These are phyloP conservation scores for Rhodophaea formosa DNA, from an alignment of 2,888 invertebrate species.

Conservation along the genomic window DNA sequence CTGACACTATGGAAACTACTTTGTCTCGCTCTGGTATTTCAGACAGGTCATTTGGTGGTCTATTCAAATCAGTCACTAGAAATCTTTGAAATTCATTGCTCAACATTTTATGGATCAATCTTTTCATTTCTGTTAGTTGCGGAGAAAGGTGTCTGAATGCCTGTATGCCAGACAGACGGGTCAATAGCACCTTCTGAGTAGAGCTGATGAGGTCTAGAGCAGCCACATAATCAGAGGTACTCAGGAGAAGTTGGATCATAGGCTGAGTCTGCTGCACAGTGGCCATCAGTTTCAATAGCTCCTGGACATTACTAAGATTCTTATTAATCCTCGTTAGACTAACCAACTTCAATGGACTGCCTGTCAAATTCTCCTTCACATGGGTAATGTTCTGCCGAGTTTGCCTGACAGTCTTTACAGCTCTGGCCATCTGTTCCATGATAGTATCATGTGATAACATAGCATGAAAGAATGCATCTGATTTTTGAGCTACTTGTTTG, in stretches of 20 bases:
- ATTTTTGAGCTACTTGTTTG: slow-evolving; percentile 95
- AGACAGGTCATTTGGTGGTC: slow-evolving; percentile 83
- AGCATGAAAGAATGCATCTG: slow-evolving; percentile 98
- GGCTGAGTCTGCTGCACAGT: slow-evolving; percentile 99
- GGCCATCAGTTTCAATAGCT: slow-evolving; percentile 93
- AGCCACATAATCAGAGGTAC: slow-evolving; percentile 98
- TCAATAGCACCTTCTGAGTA: slow-evolving; percentile 95
- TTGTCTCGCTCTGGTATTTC: slow-evolving; percentile 91
- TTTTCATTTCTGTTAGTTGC: slow-evolving; percentile 97
- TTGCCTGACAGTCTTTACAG: slow-evolving; percentile 87
- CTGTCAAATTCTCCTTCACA: slow-evolving; percentile 89
- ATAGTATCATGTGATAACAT: slow-evolving; percentile 99
- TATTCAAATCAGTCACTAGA: slow-evolving; percentile 94
- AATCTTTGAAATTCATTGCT: slow-evolving; percentile 96
- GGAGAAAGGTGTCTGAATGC: slow-evolving; percentile 97
- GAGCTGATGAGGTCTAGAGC: slow-evolving; percentile 98
- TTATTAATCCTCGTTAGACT: slow-evolving; percentile 84
- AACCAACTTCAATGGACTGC: slow-evolving; percentile 89
- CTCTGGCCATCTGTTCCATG: slow-evolving; percentile 95
- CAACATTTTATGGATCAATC: slow-evolving; percentile 97
- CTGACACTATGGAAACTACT: slow-evolving; percentile 92
- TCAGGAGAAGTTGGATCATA: slow-evolving; percentile 95
- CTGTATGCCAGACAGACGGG: slow-evolving; percentile 94
- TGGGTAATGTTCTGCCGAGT: slow-evolving; percentile 88
- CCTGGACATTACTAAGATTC: slow-evolving; percentile 84